A percentile compares a stretch with the other conserved stretches of the same genome.
Evolutionary conservation across 1,140 invertebrate genomes (phyloP).

Genomic region (Sycophila sp.): DNA sequence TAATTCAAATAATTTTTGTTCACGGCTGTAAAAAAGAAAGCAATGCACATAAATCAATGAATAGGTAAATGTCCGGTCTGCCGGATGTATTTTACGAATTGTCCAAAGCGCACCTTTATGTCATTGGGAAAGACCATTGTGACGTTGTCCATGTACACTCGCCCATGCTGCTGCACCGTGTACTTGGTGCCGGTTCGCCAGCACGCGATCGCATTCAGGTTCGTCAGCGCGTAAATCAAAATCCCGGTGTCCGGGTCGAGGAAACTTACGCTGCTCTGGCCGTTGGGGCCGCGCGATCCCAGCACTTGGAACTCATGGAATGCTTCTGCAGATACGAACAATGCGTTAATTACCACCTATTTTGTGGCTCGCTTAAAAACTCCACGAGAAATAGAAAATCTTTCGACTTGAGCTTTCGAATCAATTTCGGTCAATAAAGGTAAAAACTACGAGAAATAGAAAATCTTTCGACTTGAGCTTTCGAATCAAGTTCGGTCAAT

Average conservation of each 20-base stretch:
- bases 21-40: no score
- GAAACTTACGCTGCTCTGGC: slow-evolving; percentile 79
- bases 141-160: slow-evolving; percentile 76
- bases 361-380: no score
- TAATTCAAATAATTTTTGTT: no score
- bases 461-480: no score
- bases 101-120: slow-evolving; percentile 70
- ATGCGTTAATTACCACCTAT: not conserved
- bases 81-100: no score
- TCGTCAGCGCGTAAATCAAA: slow-evolving; percentile 79
- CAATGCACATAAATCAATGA: no score
- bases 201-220: slow-evolving; percentile 80
- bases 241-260: slow-evolving; percentile 77
- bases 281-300: slow-evolving; percentile 75
- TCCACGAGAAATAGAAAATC: no score
- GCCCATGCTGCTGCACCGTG: slow-evolving; percentile 72
- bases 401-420: no score
- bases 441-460: no score
- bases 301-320: slow-evolving; percentile 75
- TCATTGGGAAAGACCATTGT: slow-evolving; percentile 83
- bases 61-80: no score
- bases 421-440: no score
- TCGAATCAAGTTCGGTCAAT: no score
- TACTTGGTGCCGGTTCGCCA: slow-evolving; percentile 78
- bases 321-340: slow-evolving; percentile 54